phyloP scores from a whole-genome alignment of 2,888 invertebrate species.

The Pristionchus fissidentatus region DNA sequence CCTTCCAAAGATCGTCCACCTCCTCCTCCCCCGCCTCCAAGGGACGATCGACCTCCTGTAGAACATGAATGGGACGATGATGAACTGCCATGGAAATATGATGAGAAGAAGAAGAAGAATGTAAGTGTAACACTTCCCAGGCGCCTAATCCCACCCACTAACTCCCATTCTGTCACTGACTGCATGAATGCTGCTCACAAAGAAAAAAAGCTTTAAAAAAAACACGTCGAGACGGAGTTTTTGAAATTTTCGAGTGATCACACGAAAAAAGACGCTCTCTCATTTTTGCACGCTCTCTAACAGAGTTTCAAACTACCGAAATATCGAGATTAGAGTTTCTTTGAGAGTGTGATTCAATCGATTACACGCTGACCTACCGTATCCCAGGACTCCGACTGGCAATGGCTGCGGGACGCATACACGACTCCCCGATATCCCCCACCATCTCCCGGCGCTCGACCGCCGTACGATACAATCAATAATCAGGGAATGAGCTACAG shows the following conservation, averaged over 20 bases:
- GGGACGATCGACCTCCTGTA: background rate
- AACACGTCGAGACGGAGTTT: too few relatives aligned
- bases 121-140: constrained; percentile 14
- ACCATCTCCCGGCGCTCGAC: background rate
- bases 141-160: background rate
- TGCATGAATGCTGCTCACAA: too few relatives aligned
- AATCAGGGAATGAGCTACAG: constrained; percentile 21
- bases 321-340: too few relatives aligned
- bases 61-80: background rate
- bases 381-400: constrained; percentile 11
- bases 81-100: background rate
- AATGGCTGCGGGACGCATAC: background rate
- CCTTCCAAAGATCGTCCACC: background rate
- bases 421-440: background rate
- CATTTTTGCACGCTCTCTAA: too few relatives aligned
- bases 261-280: too few relatives aligned
- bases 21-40: background rate
- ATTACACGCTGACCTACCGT: too few relatives aligned
- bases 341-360: too few relatives aligned
- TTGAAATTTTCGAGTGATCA: too few relatives aligned
- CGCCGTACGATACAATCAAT: constrained; percentile 3
- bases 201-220: too few relatives aligned
- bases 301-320: too few relatives aligned
- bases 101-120: background rate
- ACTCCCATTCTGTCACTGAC: background rate